Base-by-base conservation (phyloP, 2,888 invertebrate genomes). In the Tuberolachnus salignus region DNA sequence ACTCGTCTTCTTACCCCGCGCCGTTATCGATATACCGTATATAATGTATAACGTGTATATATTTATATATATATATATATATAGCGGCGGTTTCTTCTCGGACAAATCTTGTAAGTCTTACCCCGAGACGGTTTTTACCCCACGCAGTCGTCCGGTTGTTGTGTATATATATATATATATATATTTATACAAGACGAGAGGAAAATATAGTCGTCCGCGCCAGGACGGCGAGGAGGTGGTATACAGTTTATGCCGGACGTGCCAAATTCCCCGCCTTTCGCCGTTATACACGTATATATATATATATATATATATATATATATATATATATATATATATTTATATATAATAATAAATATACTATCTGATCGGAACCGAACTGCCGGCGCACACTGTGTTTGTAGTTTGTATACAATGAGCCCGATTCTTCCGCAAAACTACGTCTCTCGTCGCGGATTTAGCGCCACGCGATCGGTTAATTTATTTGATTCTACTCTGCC, bases 241-340 rank as follows among this genome's bases (percentile, higher is more conserved):
- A 34, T 55, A 26, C 16, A 59, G 19, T 72, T 51, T 61, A 59
- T 72, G 21, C 61, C 61, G 72, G 72, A 55, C 72, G 72, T 72
- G 72, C 72, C 72, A 72, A 72, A 72, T 61, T 61, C 21, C 19
- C 59, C 61, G 72, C 44, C 72, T 23, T 61, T 51, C 64, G 2
- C 49, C 66, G 16, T 3, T 23, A n/a, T 23, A 10, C n/a, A 9
- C n/a, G 21, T 3, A 46, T 11, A 53, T 13, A 44, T 19, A 63
- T 11, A 44, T 1, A 53, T 2, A 53, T 9, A 55, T 9, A 55
- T 10, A 21, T 11, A 55, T 10, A n/a, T 19, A 55, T 21, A 34
- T 19, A 34, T n/a, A 34, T 61, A 53, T 11, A 53, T 13, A 44
- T 19, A 63, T 11, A 44, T 1, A 53, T 2, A 53, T 9, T 19